Conservation (phyloP, 2,888 invertebrate species). For the Physocephala rufipes region DNA sequence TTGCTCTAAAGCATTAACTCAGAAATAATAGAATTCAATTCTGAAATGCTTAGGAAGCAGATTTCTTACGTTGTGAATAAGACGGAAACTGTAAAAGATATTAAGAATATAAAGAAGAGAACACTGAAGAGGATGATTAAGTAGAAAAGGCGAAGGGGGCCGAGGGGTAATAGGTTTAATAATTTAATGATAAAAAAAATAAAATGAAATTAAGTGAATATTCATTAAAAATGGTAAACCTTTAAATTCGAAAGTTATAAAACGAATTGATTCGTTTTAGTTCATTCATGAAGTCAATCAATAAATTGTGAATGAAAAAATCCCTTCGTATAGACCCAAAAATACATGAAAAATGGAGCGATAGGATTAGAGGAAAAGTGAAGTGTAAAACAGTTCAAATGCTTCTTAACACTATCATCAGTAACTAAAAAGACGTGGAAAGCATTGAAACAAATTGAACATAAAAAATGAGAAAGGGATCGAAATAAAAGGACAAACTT, state of each 20-base stretch:
- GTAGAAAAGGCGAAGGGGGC: not conserved
- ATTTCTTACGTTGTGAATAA: not conserved
- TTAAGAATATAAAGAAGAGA: not conserved
- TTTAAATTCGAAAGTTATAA: not conserved
- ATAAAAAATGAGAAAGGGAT: constrained; percentile 17
- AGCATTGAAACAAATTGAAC: constrained; percentile 19
- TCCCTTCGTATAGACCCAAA: not conserved
- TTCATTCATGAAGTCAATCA: too few relatives aligned
- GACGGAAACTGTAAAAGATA: not conserved
- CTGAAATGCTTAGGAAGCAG: constrained; percentile 18
- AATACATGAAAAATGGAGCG: not conserved
- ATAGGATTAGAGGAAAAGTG: not conserved
- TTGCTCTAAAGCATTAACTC: not conserved
- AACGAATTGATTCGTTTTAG: not conserved
- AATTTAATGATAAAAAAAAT: too few relatives aligned
- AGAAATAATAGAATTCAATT: constrained; percentile 24
- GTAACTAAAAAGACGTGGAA: too few relatives aligned
- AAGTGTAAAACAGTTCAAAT: not conserved
- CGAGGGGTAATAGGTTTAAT: not conserved
- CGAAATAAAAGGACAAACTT: constrained; percentile 10
- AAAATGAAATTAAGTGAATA: not conserved
- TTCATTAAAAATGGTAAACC: not conserved
- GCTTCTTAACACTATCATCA: too few relatives aligned
- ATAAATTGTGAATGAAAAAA: too few relatives aligned
- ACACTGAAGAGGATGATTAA: constrained; percentile 6